Evolutionary conservation across 2,797 vertebrate genomes (phyloP).

Genomic region (Iguana delicatissima): DNA sequence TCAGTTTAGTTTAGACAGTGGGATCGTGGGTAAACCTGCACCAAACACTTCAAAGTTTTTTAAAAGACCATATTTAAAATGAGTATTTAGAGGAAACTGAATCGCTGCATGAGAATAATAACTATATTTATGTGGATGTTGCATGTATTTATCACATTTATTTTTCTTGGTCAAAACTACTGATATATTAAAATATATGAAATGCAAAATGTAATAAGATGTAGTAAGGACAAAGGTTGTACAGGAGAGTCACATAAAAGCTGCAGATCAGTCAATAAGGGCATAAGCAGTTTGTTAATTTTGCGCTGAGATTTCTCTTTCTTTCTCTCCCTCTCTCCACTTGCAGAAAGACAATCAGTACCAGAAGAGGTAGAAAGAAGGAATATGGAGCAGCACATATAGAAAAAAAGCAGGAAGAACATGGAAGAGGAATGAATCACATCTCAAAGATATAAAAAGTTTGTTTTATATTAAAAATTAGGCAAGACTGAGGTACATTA

Average conservation of each 20-base stretch:
- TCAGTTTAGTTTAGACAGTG: constrained; percentile 32
- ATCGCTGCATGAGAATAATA: not conserved
- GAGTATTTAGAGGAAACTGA: not conserved
- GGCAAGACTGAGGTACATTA: too few species aligned
- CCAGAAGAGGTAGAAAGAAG: too few species aligned
- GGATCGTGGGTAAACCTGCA: constrained; percentile 40
- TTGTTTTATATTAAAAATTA: too few species aligned
- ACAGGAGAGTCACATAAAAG: not conserved
- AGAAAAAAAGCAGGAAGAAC: not conserved
- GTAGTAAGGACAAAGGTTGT: not conserved
- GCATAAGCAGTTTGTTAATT: not conserved
- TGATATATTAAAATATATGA: not conserved
- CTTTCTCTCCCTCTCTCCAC: not conserved
- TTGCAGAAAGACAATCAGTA: not conserved
- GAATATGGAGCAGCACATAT: too few species aligned
- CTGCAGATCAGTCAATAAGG: not conserved
- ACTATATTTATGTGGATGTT: not conserved
- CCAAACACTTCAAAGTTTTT: not conserved
- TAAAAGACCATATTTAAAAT: constrained; percentile 1
- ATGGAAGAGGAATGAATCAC: not conserved
- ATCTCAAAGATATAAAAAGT: not conserved
- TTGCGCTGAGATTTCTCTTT: not conserved
- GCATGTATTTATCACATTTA: not conserved
- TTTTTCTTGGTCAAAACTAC: not conserved
- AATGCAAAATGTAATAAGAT: not conserved